Evolutionary conservation across 2,888 invertebrate genomes (phyloP), one percentile per base, ranked within the genome.

Genomic region (Acleris cristana): DNA sequence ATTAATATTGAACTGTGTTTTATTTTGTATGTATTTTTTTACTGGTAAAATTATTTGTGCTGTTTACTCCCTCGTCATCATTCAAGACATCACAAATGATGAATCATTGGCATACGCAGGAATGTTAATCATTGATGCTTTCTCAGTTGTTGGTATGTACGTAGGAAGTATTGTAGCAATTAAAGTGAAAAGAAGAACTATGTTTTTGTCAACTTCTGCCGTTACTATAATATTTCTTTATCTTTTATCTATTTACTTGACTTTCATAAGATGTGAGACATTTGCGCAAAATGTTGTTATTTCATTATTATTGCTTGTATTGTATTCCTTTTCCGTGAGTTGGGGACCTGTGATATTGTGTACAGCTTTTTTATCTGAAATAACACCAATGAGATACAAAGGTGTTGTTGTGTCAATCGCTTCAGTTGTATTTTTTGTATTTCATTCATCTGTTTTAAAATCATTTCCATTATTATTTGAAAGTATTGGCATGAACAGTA

Each of bases 81-180:
- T 68, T n/a, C 40, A 59, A 55, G 26, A 64, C 10, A 55, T 68
- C 10, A 64, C 64, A n/a, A 55, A 68, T 26, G 49, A 59, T 26
- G 59, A 68, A 21, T 52, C 53, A 1, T 23, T 14, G 16, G 64
- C 64, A 0, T 68, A 64, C 21, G 12, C n/a, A 0, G 58, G 63
- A 14, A 68, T 64, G 53, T 49, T 68, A 21, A 51, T 68, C 12
- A 59, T 64, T 6, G 68, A 68, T n/a, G 49, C 45, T n/a, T 12
- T 68, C 3, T 54, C 64, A 8, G 54, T 68, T n/a, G 8, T 64
- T 6, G 57, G 56, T 8, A 59, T 54, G 59, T 64, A 64, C 10
- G 16, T 55, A 14, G 59, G 64, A 4, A 60, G 64, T 19, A 48
- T 59, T 44, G 49, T 68, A 2, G 59, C 64, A 1, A 68, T 59